Percentiles rank a stretch among this genome's conserved stretches.
Evolutionary conservation across 2,797 vertebrate species (phyloP).

Genomic region (Ctenopoma multispine): DNA sequence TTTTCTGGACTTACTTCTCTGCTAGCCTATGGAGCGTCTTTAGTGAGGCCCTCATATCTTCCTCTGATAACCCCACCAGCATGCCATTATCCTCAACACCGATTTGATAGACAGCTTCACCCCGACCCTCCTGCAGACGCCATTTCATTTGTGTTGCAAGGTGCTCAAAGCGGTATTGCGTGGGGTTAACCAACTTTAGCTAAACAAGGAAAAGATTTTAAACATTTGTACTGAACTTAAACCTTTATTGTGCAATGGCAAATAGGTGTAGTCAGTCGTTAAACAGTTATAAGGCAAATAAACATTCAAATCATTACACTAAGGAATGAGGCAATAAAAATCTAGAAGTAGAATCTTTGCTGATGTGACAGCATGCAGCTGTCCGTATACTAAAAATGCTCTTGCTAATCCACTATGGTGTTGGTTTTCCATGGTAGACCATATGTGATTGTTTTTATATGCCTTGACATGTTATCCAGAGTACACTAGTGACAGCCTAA

Average conservation of each 20-base stretch:
- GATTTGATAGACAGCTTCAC: slow-evolving; percentile 98
- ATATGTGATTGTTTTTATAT: background rate
- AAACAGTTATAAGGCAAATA: background rate
- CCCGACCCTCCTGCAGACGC: slow-evolving; percentile 96
- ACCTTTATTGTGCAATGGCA: background rate
- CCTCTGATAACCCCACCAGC: slow-evolving; percentile 93
- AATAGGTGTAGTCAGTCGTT: background rate
- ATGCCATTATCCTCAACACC: slow-evolving; percentile 98
- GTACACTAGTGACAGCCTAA: background rate
- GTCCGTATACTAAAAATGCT: slow-evolving; percentile 51
- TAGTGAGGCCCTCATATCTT: slow-evolving; percentile 95
- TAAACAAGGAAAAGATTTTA: slow-evolving; percentile 62
- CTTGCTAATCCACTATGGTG: slow-evolving; percentile 47
- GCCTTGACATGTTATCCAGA: slow-evolving; percentile 12
- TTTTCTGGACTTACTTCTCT: slow-evolving; percentile 88
- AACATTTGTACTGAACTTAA: slow-evolving; percentile 8
- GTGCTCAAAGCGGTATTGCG: slow-evolving; percentile 97
- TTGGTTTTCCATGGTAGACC: slow-evolving; percentile 27
- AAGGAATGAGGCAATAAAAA: background rate
- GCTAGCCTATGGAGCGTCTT: slow-evolving; percentile 95
- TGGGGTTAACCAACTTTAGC: slow-evolving; percentile 97
- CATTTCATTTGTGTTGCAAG: slow-evolving; percentile 99
- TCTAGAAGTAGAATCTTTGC: slow-evolving; percentile 9
- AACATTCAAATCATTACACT: background rate
- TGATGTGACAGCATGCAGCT: slow-evolving; percentile 37